Percentiles rank a stretch among this genome's conserved stretches.
These are phyloP conservation scores for Hydrophis major DNA, from an alignment of 2,797 vertebrate genomes.

Conservation along the genomic window DNA sequence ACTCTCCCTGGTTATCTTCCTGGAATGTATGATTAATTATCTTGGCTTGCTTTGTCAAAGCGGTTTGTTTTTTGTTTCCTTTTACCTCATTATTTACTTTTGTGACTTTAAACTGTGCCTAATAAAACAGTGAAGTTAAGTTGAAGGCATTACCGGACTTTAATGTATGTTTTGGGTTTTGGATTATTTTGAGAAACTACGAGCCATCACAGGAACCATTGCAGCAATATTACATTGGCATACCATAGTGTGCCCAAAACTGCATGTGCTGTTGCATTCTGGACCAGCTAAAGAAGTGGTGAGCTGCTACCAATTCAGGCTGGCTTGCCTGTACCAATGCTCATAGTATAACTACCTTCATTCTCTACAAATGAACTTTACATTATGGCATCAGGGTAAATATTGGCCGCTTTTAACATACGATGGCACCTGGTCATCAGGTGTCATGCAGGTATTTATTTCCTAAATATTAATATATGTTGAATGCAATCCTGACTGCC, in stretches of 20 bases:
- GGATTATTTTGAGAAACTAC: too few species aligned
- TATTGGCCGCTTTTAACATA: not conserved
- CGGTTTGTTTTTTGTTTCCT: too few species aligned
- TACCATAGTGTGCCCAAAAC: not conserved
- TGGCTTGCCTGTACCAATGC: too few species aligned
- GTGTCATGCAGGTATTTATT: slow-evolving; percentile 33
- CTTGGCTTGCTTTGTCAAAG: too few species aligned
- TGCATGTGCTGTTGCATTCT: not conserved
- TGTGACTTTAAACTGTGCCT: too few species aligned
- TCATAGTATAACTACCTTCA: not conserved
- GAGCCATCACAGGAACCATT: not conserved
- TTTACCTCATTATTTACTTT: too few species aligned
- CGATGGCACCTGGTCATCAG: not conserved
- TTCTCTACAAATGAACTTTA: slow-evolving; percentile 1
- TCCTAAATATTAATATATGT: slow-evolving; percentile 45
- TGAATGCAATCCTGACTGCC: slow-evolving; percentile 41
- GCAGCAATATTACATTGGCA: not conserved
- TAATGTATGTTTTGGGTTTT: too few species aligned
- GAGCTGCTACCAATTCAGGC: too few species aligned
- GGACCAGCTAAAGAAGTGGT: not conserved
- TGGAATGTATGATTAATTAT: too few species aligned
- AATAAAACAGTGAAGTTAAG: too few species aligned
- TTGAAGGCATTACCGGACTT: too few species aligned
- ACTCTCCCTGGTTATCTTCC: too few species aligned
- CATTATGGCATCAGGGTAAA: not conserved